Evolutionary conservation across 2,113 vertebrate species (phyloP).

Genomic region (Panthera uncia): DNA sequence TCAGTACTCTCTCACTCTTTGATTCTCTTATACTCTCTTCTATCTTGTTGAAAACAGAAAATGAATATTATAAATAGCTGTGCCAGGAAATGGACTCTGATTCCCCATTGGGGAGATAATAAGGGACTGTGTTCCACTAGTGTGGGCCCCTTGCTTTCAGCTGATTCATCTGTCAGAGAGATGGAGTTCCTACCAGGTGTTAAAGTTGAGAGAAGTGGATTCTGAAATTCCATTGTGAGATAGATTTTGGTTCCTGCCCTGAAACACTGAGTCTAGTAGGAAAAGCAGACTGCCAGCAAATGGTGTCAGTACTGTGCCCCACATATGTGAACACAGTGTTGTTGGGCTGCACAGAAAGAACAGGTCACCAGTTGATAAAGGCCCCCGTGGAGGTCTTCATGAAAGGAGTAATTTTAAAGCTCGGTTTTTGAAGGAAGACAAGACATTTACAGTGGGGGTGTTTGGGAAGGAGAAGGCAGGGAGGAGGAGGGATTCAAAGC

Average conservation of each 20-base stretch:
- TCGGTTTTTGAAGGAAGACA: background rate
- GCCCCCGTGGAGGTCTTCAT: background rate
- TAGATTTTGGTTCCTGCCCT: background rate
- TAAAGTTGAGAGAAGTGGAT: background rate
- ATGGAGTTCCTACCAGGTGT: background rate
- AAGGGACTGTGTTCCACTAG: background rate
- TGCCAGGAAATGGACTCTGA: background rate
- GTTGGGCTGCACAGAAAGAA: background rate
- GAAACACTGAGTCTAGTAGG: background rate
- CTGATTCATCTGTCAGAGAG: background rate
- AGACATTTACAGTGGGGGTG: accelerated
- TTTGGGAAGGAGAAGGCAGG: background rate
- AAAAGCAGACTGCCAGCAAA: background rate
- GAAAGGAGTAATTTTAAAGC: background rate
- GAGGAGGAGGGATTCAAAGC: background rate
- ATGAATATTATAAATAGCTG: background rate
- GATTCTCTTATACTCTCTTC: background rate
- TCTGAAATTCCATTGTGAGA: background rate
- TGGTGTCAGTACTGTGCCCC: background rate
- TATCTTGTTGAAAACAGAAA: conserved; percentile 41
- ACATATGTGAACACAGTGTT: background rate
- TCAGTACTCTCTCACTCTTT: background rate
- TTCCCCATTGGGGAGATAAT: background rate
- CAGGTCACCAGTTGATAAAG: accelerated
- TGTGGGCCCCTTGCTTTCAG: background rate